Conservation (phyloP, 2,888 invertebrate genomes). For the Polymixis flavicincta region DNA sequence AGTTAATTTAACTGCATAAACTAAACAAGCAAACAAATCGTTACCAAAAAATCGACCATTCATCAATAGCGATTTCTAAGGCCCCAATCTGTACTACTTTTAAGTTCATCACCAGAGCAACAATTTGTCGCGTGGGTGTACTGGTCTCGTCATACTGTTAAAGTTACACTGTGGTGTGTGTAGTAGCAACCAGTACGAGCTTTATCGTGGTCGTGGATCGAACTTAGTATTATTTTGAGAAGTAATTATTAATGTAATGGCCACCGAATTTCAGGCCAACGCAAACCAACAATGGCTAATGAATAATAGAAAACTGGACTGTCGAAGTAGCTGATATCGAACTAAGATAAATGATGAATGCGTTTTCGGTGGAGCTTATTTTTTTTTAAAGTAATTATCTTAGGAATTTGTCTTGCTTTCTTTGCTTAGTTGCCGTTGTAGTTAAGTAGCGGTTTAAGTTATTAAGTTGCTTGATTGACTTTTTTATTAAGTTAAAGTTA, state of each 20-base stretch:
- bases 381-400: constrained; percentile 83
- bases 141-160: constrained; percentile 65
- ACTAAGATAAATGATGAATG: constrained; percentile 86
- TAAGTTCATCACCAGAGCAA: constrained; percentile 41
- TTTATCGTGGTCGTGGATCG: constrained; percentile 89
- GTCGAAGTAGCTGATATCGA: constrained; percentile 86
- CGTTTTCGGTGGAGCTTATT: constrained; percentile 80
- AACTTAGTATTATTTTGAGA: constrained; percentile 89
- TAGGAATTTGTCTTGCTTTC: constrained; percentile 75
- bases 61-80: constrained; percentile 50
- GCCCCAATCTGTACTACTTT: constrained; percentile 51
- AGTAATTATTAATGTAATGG: constrained; percentile 90
- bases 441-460: constrained; percentile 42
- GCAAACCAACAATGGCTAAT: constrained; percentile 85
- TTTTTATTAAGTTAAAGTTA: constrained; percentile 13
- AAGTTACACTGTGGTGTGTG: constrained; percentile 62
- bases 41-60: constrained; percentile 33
- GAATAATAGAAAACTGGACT: constrained; percentile 88
- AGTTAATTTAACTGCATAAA: constrained; percentile 17
- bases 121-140: constrained; percentile 60
- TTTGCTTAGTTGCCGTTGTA: constrained; percentile 55
- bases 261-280: constrained; percentile 89
- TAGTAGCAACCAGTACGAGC: constrained; percentile 70
- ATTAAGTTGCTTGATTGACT: constrained; percentile 28
- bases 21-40: constrained; percentile 5